Conservation (phyloP, 2,113 vertebrate genomes). For the Sitta europaea region DNA sequence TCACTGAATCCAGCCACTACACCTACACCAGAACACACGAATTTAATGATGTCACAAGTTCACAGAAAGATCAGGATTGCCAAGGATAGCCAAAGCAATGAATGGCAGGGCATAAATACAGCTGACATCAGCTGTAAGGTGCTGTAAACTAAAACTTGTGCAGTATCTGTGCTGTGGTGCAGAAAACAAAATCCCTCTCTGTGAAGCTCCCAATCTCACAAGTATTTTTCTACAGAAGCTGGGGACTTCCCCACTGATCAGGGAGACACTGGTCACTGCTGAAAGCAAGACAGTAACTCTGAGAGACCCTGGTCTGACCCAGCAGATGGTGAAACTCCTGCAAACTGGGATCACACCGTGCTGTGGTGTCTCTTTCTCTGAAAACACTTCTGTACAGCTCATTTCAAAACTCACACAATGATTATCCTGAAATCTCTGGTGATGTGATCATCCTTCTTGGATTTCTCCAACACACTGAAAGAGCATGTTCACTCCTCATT, state of each 20-base stretch:
- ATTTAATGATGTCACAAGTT: background rate
- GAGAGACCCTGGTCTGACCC: background rate
- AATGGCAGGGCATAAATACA: background rate
- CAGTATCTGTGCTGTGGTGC: background rate
- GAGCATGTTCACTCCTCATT: background rate
- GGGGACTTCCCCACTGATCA: background rate
- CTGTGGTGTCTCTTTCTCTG: background rate
- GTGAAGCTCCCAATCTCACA: background rate
- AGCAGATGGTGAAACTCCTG: background rate
- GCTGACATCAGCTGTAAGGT: background rate
- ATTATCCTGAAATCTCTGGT: background rate
- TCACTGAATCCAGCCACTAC: background rate
- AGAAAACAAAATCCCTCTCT: background rate
- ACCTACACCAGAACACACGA: background rate
- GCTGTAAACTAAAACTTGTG: background rate
- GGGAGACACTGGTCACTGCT: rapidly evolving
- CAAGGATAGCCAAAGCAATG: background rate
- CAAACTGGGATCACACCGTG: background rate
- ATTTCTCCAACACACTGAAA: background rate
- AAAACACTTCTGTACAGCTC: background rate
- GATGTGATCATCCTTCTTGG: background rate
- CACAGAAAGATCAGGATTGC: background rate
- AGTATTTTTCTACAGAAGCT: background rate
- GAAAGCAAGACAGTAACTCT: background rate
- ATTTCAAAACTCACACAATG: background rate